Evolutionary conservation across 2,797 vertebrate species (phyloP).

Genomic region (Molossus molossus): DNA sequence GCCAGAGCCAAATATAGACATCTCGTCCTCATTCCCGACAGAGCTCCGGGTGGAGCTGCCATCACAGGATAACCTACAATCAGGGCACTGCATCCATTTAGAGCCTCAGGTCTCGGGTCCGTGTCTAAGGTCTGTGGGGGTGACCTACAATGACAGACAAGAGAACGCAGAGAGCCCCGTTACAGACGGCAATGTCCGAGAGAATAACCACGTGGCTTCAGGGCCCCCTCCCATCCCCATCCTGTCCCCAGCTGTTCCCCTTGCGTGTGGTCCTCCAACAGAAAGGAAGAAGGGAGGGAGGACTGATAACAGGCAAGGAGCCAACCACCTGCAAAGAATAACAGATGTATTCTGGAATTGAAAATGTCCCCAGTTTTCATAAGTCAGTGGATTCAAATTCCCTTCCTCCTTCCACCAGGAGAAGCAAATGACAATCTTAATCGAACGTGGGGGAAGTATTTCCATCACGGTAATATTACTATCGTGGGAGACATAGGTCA

Average conservation of each 20-base stretch:
- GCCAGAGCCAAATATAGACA: not conserved
- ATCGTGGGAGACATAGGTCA: not conserved
- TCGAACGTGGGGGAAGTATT: not conserved
- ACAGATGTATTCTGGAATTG: not conserved
- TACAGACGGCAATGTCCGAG: rapidly evolving
- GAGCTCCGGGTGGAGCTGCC: not conserved
- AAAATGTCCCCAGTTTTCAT: not conserved
- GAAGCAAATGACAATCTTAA: not conserved
- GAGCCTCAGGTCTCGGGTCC: not conserved
- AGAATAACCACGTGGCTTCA: not conserved
- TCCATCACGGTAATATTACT: not conserved
- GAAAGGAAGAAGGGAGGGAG: not conserved
- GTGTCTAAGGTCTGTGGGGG: not conserved
- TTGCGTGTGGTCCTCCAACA: not conserved
- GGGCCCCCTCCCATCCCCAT: not conserved
- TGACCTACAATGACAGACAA: not conserved
- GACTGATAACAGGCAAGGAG: not conserved
- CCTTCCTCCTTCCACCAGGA: not conserved
- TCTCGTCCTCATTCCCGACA: not conserved
- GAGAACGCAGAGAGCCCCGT: not conserved
- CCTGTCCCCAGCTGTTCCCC: not conserved
- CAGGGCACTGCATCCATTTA: not conserved
- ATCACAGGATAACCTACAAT: not conserved
- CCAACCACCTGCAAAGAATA: not conserved
- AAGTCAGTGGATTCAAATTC: not conserved